Evolutionary conservation across 2,888 invertebrate species (phyloP), one percentile per base, ranked within the genome.

Genomic region (Netelia virgata): DNA sequence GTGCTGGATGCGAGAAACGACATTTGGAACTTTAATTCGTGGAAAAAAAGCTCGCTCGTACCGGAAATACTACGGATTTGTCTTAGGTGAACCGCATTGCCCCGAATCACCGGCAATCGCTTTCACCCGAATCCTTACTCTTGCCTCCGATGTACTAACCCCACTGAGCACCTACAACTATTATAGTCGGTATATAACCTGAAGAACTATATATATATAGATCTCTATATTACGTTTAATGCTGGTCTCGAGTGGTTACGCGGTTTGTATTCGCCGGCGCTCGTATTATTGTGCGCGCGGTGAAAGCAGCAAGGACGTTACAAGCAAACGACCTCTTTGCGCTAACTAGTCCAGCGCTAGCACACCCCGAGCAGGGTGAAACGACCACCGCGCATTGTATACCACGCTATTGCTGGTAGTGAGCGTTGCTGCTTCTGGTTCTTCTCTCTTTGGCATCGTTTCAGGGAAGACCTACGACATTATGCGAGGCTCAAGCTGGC

Each of bases 381-480:
- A 57, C 61, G 47, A 55, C 16, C 43, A 18, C 8, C 41, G 64
- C 9, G 61, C 77, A 69, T 77, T 70, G 53, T 69, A 28, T 28
- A 28, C 28, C 28, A 5, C 28, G 28, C 28, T 28, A 28, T 28
- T 28, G 28, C 28, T 28, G 28, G 28, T 3, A 28, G 28, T 28
- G 28, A 28, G 6, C 28, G 6, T 50, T 53, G 50, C 50, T 11
- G 16, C 28, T 28, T 28, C 41, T 43, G 9, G 66, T 16, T 47
- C 47, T 47, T 47, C 14, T 28, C 28, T 47, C 47, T 28, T 28
- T 63, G 16, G 14, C 53, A 50, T 36, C 76, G 66, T 76, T 68
- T 77, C 59, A 28, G 77, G 53, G 84, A 84, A 84, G 84, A 82
- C 84, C 82, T 66, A 82, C 78, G 74, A 84, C 78, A 78, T 84